A percentile compares a stretch with the other conserved stretches of the same genome.
Conservation (phyloP, 2,888 invertebrate genomes). For the Coenonympha glycerion region DNA sequence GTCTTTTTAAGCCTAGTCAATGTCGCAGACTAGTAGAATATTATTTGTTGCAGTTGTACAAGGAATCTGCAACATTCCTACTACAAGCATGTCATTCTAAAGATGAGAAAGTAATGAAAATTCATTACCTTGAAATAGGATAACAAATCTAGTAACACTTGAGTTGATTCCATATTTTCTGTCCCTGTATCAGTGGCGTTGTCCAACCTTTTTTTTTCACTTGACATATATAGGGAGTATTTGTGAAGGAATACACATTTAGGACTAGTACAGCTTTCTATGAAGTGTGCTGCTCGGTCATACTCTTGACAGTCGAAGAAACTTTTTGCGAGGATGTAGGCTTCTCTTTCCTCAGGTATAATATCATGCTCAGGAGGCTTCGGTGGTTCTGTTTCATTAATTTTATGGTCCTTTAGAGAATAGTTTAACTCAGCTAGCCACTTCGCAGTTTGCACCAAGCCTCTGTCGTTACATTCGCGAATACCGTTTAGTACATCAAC, state of each 20-base stretch:
- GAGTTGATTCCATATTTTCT: slow-evolving; percentile 62
- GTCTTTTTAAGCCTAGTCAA: no score
- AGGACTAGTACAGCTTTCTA: slow-evolving; percentile 80
- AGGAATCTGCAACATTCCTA: no score
- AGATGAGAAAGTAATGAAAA: no score
- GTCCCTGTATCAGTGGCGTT: slow-evolving; percentile 70
- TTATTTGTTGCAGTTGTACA: no score
- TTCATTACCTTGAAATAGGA: slow-evolving; percentile 63
- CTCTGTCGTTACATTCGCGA: slow-evolving; percentile 84
- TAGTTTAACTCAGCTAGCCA: slow-evolving; percentile 92
- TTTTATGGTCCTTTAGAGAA: slow-evolving; percentile 81
- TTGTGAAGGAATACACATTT: slow-evolving; percentile 88
- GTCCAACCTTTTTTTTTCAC: slow-evolving; percentile 92
- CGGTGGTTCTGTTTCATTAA: slow-evolving; percentile 68
- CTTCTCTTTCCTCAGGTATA: slow-evolving; percentile 79
- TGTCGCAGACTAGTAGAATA: no score
- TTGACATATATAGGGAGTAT: slow-evolving; percentile 90
- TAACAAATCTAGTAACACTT: slow-evolving; percentile 60
- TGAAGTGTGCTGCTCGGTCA: slow-evolving; percentile 88
- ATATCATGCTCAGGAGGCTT: slow-evolving; percentile 52
- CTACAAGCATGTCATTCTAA: no score
- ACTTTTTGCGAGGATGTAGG: slow-evolving; percentile 86
- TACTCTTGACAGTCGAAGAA: slow-evolving; percentile 95
- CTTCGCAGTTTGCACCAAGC: slow-evolving; percentile 87
- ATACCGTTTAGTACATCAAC: slow-evolving; percentile 61